Evolutionary conservation across 2,888 invertebrate species (phyloP).

Genomic region (Netelia inedita): DNA sequence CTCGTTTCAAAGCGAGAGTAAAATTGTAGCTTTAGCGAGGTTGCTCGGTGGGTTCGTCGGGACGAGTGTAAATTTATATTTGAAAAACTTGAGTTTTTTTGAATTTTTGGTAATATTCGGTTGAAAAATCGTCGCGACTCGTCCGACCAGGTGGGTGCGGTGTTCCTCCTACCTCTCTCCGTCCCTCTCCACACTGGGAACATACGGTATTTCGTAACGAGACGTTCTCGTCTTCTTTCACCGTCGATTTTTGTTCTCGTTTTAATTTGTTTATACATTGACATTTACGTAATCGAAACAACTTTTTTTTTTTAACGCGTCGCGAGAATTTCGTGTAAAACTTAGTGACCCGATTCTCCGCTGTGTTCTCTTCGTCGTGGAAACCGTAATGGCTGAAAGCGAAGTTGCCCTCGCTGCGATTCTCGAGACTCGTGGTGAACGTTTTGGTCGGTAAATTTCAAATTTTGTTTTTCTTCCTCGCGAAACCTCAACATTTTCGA

Average conservation of each 20-base stretch:
- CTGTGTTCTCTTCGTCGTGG: slow-evolving; percentile 26
- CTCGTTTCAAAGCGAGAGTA: background rate
- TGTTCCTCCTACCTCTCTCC: slow-evolving; percentile 16
- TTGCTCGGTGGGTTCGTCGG: too few relatives aligned
- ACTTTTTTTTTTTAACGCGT: background rate
- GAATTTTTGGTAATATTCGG: background rate
- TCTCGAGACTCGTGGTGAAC: background rate
- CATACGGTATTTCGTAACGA: slow-evolving; percentile 45
- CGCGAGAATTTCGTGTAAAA: slow-evolving; percentile 12
- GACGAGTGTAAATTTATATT: background rate
- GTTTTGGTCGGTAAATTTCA: slow-evolving; percentile 2
- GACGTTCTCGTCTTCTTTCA: background rate
- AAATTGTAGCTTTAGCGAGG: background rate
- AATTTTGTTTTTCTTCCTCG: background rate
- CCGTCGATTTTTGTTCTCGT: background rate
- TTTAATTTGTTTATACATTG: background rate
- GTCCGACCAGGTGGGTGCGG: slow-evolving; percentile 63
- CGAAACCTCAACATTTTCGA: too few relatives aligned
- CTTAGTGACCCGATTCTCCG: slow-evolving; percentile 29
- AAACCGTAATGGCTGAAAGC: slow-evolving; percentile 59
- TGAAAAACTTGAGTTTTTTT: background rate
- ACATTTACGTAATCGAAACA: background rate
- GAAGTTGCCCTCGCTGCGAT: slow-evolving; percentile 5
- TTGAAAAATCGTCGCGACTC: background rate
- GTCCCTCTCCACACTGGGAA: slow-evolving; percentile 20